These are phyloP conservation scores for Drosophila conformis DNA, from an alignment of 2,888 invertebrate species.

Conservation along the genomic window DNA sequence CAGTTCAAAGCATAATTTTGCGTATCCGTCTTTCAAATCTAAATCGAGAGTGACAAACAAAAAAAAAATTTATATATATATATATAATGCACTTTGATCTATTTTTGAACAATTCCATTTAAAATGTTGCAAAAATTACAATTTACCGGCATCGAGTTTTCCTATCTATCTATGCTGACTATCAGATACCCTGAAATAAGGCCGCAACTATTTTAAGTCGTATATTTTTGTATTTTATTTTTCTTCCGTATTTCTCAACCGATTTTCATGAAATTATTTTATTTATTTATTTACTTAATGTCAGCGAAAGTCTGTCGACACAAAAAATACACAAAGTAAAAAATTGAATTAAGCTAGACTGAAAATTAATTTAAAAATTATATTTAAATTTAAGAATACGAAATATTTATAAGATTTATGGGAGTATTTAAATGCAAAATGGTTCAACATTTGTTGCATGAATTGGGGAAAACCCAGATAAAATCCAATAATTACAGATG, in stretches of 20 bases:
- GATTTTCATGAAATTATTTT: not conserved
- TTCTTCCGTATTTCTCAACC: not conserved
- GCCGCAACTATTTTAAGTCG: not conserved
- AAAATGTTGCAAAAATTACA: conserved; percentile 23
- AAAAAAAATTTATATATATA: not conserved
- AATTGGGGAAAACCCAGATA: too few relatives aligned
- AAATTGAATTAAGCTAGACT: fast-evolving
- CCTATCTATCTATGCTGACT: not conserved
- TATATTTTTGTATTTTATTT: not conserved
- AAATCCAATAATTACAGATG: not conserved
- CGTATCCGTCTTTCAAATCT: conserved; percentile 19
- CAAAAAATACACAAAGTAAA: not conserved
- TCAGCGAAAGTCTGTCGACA: not conserved
- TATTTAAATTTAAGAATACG: too few relatives aligned
- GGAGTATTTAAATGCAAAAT: too few relatives aligned
- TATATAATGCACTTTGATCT: conserved; percentile 62
- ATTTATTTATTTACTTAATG: not conserved
- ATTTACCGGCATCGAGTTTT: not conserved
- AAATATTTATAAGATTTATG: too few relatives aligned
- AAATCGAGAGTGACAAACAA: conserved; percentile 6
- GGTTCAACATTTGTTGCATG: too few relatives aligned
- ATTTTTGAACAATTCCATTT: conserved; percentile 41
- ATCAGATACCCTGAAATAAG: not conserved
- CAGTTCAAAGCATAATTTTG: conserved; percentile 30
- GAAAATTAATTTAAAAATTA: too few relatives aligned